Evolutionary conservation across 1,140 invertebrate genomes (phyloP).

Genomic region (Cyphomyrmex costatus): DNA sequence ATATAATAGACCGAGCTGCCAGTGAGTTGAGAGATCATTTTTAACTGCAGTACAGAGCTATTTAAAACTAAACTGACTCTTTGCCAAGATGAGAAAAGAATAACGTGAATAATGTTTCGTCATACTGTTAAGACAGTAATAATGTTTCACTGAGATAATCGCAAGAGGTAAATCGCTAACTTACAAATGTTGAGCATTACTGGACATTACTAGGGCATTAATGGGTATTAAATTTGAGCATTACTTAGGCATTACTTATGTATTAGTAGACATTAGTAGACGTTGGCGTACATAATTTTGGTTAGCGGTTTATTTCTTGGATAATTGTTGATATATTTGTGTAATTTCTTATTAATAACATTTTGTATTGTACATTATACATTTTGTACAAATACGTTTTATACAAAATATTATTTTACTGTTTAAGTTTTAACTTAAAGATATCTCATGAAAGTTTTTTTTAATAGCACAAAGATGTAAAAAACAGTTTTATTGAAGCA

Average conservation of each 20-base stretch:
- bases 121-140: background rate
- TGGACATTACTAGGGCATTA: too few species aligned
- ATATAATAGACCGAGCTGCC: background rate
- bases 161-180: too few species aligned
- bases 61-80: conserved; percentile 32
- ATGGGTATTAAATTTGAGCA: too few species aligned
- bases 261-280: too few species aligned
- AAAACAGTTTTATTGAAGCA: too few species aligned
- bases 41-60: background rate
- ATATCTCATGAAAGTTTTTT: background rate
- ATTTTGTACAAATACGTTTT: background rate
- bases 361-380: too few species aligned
- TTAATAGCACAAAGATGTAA: background rate
- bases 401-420: background rate
- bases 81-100: conserved; percentile 32
- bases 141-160: background rate
- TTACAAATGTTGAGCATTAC: too few species aligned
- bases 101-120: background rate
- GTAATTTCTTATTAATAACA: background rate
- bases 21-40: background rate
- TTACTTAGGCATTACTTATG: too few species aligned
- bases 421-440: background rate
- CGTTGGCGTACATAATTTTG: too few species aligned
- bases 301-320: too few species aligned
- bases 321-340: background rate